A percentile compares a stretch with the other conserved stretches of the same genome.
phyloP scores from a whole-genome alignment of 2,113 vertebrate genomes.

The Notechis scutatus region DNA sequence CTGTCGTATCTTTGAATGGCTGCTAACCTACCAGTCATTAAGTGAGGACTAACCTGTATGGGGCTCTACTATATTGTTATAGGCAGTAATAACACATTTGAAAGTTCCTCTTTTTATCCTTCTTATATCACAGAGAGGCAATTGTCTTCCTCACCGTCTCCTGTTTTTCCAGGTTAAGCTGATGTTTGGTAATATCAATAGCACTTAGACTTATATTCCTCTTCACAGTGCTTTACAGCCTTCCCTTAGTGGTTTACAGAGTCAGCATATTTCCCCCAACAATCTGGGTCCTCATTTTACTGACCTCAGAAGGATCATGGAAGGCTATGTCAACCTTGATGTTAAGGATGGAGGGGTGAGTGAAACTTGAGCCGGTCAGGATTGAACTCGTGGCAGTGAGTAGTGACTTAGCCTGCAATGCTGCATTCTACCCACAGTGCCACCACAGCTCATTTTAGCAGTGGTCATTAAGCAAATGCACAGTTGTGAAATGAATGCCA shows the following conservation, averaged over 20 bases:
- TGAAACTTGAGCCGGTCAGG: background rate
- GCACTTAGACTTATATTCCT: background rate
- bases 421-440: background rate
- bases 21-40: background rate
- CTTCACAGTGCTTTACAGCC: background rate
- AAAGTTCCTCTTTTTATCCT: background rate
- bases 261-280: background rate
- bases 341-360: background rate
- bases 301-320: background rate
- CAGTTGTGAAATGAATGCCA: too few relatives aligned
- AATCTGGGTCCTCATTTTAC: background rate
- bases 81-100: background rate
- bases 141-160: background rate
- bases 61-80: background rate
- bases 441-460: background rate
- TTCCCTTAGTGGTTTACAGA: background rate
- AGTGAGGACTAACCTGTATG: background rate
- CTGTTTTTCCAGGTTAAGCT: background rate
- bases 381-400: background rate
- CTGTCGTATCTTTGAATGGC: background rate
- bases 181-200: background rate
- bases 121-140: background rate
- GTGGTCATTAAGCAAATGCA: background rate
- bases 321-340: too few relatives aligned
- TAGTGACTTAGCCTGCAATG: background rate